Percentiles rank a stretch among this genome's conserved stretches.
Evolutionary conservation across 2,888 invertebrate species (phyloP).

Genomic region (Nomada fabriciana): DNA sequence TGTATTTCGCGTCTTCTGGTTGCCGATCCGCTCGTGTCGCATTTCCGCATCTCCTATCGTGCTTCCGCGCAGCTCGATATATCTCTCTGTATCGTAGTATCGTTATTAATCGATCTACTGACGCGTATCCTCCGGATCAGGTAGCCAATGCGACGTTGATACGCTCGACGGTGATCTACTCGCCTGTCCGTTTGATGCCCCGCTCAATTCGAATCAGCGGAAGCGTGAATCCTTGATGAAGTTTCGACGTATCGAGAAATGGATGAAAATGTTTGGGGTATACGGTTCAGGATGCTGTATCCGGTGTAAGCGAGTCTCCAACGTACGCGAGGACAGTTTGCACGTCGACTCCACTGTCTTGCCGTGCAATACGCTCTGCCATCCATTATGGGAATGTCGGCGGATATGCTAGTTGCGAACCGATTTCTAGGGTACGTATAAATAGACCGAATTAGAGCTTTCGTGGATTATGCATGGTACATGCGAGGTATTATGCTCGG

Average conservation of each 20-base stretch:
- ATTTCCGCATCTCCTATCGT: neutral
- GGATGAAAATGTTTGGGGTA: neutral
- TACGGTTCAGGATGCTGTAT: neutral
- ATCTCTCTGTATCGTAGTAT: neutral
- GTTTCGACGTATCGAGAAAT: constrained; percentile 11
- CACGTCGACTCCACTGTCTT: neutral
- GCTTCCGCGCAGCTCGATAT: neutral
- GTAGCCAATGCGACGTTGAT: constrained; percentile 26
- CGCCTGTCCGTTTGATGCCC: constrained; percentile 3
- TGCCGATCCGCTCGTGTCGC: constrained; percentile 13
- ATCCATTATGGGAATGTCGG: neutral
- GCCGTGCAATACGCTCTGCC: too few species aligned
- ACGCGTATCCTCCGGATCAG: constrained; percentile 15
- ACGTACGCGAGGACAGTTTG: neutral
- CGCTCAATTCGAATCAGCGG: constrained; percentile 30
- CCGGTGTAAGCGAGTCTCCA: neutral
- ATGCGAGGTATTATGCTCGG: too few species aligned
- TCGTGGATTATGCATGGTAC: too few species aligned
- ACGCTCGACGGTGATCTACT: constrained; percentile 27
- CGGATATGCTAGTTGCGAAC: neutral
- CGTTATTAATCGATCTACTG: constrained; percentile 47
- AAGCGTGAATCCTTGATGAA: constrained; percentile 24
- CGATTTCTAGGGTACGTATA: too few species aligned
- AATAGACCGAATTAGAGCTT: too few species aligned
- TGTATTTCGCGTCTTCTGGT: constrained; percentile 2